Percentiles rank a stretch among this genome's conserved stretches.
Evolutionary conservation across 1,140 invertebrate genomes (phyloP).

Genomic region (Cydia fagiglandana): DNA sequence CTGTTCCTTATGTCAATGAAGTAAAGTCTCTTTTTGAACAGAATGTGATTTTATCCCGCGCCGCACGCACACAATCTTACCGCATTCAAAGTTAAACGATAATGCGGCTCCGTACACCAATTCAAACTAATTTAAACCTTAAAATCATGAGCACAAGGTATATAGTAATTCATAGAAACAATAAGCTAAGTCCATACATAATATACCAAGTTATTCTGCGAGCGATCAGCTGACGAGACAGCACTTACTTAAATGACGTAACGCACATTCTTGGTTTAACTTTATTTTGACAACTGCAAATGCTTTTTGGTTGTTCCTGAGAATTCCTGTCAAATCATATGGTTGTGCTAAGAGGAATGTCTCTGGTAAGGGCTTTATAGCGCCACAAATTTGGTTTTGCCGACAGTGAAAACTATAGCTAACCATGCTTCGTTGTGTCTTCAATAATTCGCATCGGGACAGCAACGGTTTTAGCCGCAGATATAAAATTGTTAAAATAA

Average conservation of each 20-base stretch:
- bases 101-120: conserved; percentile 49
- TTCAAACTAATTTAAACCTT: conserved; percentile 36
- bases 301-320: conserved; percentile 3
- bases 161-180: conserved; percentile 16
- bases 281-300: conserved; percentile 19
- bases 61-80: conserved; percentile 49
- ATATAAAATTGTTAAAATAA: not conserved
- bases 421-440: not conserved
- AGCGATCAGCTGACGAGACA: conserved; percentile 23
- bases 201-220: conserved; percentile 24
- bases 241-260: not conserved
- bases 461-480: not conserved
- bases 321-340: conserved; percentile 38
- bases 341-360: conserved; percentile 35
- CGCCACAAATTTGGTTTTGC: conserved; percentile 22
- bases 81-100: conserved; percentile 67
- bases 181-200: conserved; percentile 33
- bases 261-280: conserved; percentile 17
- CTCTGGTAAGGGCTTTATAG: conserved; percentile 28
- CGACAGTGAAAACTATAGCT: not conserved
- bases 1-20: not conserved
- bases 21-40: conserved; percentile 17
- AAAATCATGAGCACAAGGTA: not conserved
- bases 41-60: conserved; percentile 48
- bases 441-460: not conserved